phyloP scores from a whole-genome alignment of 2,113 vertebrate species.

The Phalacrocorax aristotelis region DNA sequence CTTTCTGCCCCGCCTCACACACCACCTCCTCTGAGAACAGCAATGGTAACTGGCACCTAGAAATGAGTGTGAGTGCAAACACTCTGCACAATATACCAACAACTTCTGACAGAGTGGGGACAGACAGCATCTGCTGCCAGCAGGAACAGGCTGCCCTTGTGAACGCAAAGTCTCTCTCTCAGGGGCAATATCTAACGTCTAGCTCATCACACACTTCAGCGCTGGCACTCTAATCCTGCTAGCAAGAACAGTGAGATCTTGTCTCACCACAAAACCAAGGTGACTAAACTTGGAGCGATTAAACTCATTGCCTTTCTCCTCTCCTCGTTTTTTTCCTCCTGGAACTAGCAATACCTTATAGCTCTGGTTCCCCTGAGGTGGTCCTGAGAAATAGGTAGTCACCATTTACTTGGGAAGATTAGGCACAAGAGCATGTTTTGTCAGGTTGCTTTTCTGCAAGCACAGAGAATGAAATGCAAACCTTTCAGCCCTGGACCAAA shows the following conservation, averaged over 20 bases:
- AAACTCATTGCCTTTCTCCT: neutral
- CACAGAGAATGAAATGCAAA: neutral
- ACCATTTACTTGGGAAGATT: neutral
- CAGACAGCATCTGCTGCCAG: neutral
- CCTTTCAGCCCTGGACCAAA: neutral
- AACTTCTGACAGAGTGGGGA: neutral
- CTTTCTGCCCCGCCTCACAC: neutral
- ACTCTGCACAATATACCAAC: neutral
- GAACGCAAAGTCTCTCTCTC: neutral
- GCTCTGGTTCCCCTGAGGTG: neutral
- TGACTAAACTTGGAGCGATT: neutral
- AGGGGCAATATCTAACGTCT: accelerated
- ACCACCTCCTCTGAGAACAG: neutral
- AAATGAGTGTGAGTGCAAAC: neutral
- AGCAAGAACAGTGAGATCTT: neutral
- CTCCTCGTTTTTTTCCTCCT: neutral
- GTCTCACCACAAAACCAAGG: neutral
- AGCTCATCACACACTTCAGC: neutral
- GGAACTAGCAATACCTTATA: neutral
- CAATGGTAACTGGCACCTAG: neutral
- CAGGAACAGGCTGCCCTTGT: neutral
- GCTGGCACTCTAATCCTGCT: neutral
- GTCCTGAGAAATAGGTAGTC: neutral
- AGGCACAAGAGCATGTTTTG: neutral
- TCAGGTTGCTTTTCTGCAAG: neutral